Percentiles rank a stretch among this genome's conserved stretches.
Evolutionary conservation across 2,797 vertebrate genomes (phyloP).

Genomic region (Aeoliscus strigatus): DNA sequence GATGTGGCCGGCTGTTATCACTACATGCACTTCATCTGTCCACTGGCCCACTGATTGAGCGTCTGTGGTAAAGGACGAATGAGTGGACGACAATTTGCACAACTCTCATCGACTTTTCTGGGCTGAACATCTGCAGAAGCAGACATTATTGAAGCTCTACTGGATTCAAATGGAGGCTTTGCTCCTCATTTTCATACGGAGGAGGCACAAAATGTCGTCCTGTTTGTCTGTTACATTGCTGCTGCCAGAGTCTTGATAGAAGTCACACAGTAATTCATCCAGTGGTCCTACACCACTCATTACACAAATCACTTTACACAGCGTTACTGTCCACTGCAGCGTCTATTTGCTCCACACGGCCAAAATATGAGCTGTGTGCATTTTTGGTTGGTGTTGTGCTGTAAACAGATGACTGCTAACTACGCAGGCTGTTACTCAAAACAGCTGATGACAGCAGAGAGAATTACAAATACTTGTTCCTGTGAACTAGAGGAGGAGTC

Average conservation of each 20-base stretch:
- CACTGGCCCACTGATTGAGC: no score
- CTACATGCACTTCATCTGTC: no score
- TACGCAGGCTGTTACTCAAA: conserved; percentile 1
- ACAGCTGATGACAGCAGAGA: background rate
- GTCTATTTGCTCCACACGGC: background rate
- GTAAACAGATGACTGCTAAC: conserved; percentile 12
- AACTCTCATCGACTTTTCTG: no score
- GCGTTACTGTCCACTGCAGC: background rate
- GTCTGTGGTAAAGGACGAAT: no score
- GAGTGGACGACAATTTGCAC: no score
- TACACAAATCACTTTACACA: conserved; percentile 38
- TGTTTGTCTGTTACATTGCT: conserved; percentile 33
- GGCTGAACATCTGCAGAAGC: no score
- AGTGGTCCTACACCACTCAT: conserved; percentile 38
- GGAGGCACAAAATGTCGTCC: background rate
- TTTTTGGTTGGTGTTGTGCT: conserved; percentile 11
- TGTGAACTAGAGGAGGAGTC: background rate
- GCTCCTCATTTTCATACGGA: no score
- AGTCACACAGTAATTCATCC: conserved; percentile 56
- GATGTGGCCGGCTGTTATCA: no score
- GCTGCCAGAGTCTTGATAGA: conserved; percentile 56
- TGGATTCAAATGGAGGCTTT: no score
- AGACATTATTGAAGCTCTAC: no score
- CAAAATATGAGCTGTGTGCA: conserved; percentile 1
- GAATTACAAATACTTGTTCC: background rate